Percentiles rank a stretch among this genome's conserved stretches.
These are phyloP conservation scores for Myotis brandtii DNA, from an alignment of 2,113 vertebrate species.

Conservation along the genomic window DNA sequence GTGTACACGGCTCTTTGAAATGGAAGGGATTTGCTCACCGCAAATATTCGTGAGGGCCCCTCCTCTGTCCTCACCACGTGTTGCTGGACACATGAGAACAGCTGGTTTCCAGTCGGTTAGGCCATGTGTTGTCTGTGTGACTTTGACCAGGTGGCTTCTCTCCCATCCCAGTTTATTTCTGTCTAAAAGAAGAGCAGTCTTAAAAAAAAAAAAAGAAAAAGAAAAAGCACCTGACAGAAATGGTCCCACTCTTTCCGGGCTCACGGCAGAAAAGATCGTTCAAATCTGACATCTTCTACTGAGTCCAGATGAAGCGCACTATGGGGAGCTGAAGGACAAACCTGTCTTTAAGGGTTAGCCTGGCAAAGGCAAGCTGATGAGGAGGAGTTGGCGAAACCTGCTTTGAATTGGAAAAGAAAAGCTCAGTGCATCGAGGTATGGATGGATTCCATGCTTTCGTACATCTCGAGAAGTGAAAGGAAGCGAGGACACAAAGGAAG, in stretches of 20 bases:
- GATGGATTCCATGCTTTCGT: not conserved
- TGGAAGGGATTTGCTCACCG: not conserved
- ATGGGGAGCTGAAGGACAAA: not conserved
- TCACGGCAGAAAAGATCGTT: not conserved
- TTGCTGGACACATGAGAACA: too few relatives aligned
- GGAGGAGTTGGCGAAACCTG: not conserved
- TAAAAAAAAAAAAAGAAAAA: too few relatives aligned
- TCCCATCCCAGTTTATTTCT: not conserved
- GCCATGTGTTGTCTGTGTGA: not conserved
- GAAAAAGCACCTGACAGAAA: not conserved
- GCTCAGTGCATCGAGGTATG: not conserved
- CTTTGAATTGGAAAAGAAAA: not conserved
- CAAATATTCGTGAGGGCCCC: not conserved
- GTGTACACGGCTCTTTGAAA: not conserved
- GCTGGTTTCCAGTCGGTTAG: not conserved
- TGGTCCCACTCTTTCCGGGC: not conserved
- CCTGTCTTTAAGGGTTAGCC: not conserved
- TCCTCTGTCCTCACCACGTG: not conserved
- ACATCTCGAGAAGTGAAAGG: not conserved
- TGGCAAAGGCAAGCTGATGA: not conserved
- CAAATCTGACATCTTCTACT: not conserved
- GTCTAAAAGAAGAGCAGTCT: not conserved
- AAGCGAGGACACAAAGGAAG: not conserved
- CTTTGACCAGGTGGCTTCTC: not conserved
- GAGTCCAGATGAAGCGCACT: not conserved